Evolutionary conservation across 2,797 vertebrate species (phyloP), one percentile per base, ranked within the genome.

Genomic region (Decapterus maruadsi): DNA sequence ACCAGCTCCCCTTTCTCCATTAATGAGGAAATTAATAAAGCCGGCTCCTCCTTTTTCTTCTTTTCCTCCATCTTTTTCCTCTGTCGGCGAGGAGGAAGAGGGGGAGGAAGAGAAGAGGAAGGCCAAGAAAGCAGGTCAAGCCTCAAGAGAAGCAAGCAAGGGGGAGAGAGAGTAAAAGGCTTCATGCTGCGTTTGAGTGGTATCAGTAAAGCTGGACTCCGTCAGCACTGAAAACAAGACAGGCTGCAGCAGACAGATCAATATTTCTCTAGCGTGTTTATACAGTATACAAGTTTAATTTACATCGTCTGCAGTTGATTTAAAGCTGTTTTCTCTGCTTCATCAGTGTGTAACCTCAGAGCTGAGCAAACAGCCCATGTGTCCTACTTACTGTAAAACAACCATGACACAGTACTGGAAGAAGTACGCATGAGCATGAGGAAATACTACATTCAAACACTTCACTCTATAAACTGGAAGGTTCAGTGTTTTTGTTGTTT

Each of bases 1-100:
- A 63, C 48, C 77, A 61, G 82, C 79, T 75, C 75, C 42, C 60
- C 12, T 65, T 66, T 74, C 70, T 40, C 65, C 69, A 60, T 80
- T 88, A 90, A 89, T 86, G 84, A 90, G 85, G 81, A 86, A 81
- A 90, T 89, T 88, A 89, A 89, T 87, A 86, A 85, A 85, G 72
- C 34, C 84, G 60, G 67, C 68, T 78, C 83, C 64, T 56, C 65
- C 68, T 79, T 56, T 61, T 0, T 9, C 51, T 40, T 56, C 34
- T 57, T 61, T 29, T n/a, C 31, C 10, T 20, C n/a, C 29, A 31
- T 57, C 56, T 79, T 40, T 68, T 57, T 50, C 42, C 78, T 78
- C 38, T 2, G 20, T 81, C 56, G 57, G 43, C 48, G 7, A 13
- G 8, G 9, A 56, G 8, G 56, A 42, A 74, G 34, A 64, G 68